Evolutionary conservation across 2,888 invertebrate species (phyloP).

Genomic region (Scaptomyza flava): DNA sequence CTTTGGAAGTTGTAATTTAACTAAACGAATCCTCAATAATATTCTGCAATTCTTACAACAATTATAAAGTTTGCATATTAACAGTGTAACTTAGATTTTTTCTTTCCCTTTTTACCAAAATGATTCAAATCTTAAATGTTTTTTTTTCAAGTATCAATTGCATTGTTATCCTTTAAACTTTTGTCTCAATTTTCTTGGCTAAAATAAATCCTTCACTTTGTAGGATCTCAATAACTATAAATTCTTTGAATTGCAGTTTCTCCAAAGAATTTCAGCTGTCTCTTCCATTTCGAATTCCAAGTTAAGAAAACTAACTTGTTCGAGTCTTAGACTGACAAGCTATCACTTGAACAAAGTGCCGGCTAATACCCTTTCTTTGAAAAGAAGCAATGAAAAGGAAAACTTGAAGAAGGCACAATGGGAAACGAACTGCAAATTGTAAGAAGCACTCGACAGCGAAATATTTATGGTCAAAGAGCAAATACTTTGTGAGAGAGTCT

Average conservation of each 20-base stretch:
- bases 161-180: background rate
- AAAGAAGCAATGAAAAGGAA: conserved; percentile 38
- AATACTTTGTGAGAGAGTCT: conserved; percentile 36
- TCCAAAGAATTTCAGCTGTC: conserved; percentile 1
- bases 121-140: no score
- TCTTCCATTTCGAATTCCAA: background rate
- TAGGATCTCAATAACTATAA: background rate
- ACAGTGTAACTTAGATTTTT: no score
- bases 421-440: conserved; percentile 76
- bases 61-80: no score
- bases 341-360: conserved; percentile 1
- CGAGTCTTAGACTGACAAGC: background rate
- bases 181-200: background rate
- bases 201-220: background rate
- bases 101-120: no score
- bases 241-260: background rate
- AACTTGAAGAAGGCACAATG: conserved; percentile 54
- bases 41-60: no score
- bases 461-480: conserved; percentile 61
- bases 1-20: conserved; percentile 4
- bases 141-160: no score
- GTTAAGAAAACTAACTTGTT: conserved; percentile 1
- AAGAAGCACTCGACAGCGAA: conserved; percentile 68
- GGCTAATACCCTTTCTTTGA: conserved; percentile 39
- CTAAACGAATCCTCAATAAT: no score